These are phyloP conservation scores for Malacoraja senta DNA, from an alignment of 2,797 vertebrate genomes.

Conservation along the genomic window DNA sequence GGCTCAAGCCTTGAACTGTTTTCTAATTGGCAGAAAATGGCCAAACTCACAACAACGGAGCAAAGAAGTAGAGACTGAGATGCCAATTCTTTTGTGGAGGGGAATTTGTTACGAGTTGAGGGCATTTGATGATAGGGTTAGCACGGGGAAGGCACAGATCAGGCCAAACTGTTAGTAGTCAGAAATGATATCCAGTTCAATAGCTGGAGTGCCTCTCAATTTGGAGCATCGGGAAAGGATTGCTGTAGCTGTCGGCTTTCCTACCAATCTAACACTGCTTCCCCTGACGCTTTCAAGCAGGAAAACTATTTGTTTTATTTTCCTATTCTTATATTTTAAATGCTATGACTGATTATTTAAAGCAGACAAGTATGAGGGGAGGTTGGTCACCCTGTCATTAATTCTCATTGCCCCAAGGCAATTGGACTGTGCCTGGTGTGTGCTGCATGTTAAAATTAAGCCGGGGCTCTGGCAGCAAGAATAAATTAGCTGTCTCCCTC, in stretches of 20 bases:
- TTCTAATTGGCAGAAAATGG: slow-evolving; percentile 8
- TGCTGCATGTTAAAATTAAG: slow-evolving; percentile 20
- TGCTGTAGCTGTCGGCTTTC: background rate
- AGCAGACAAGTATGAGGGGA: background rate
- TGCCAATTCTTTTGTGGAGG: background rate
- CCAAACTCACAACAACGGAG: background rate
- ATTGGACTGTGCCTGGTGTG: background rate
- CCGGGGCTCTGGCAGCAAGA: background rate
- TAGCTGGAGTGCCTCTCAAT: background rate
- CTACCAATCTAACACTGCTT: background rate
- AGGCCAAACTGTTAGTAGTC: background rate
- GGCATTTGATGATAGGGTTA: too few relatives aligned
- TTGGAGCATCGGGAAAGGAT: too few relatives aligned
- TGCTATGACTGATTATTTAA: slow-evolving; percentile 4
- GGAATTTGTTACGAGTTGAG: background rate
- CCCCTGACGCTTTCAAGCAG: background rate
- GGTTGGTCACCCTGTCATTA: background rate
- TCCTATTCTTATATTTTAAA: background rate
- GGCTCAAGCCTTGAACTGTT: background rate
- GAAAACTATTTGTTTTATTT: background rate
- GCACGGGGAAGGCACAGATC: too few relatives aligned
- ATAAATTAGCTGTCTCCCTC: background rate
- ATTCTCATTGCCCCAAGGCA: slow-evolving; percentile 2
- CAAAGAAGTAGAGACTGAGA: background rate
- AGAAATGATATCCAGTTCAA: background rate